Percentiles rank a stretch among this genome's conserved stretches.
Conservation (phyloP, 64 coral and sea anemone genomes). For the Platygyra sinensis region DNA sequence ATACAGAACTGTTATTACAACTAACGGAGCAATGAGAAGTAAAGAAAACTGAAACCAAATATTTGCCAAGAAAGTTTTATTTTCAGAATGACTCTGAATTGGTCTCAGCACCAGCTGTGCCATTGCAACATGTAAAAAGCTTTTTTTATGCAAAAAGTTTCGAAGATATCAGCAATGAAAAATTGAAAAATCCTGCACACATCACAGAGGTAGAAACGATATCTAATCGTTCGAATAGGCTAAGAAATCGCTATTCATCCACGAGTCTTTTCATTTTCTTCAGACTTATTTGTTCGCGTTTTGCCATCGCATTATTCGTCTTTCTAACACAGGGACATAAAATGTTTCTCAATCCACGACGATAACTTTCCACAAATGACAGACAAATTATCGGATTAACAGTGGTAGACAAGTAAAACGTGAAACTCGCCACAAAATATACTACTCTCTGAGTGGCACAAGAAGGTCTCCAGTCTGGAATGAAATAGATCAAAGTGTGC, state of each 20-base stretch:
- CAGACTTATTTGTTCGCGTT: not conserved
- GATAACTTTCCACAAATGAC: constrained; percentile 11
- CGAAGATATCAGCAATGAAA: no score
- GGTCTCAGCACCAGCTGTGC: not conserved
- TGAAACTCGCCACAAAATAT: not conserved
- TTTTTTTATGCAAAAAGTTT: no score
- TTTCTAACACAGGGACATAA: not conserved
- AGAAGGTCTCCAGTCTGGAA: not conserved
- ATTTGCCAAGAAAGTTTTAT: no score
- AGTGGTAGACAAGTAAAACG: not conserved
- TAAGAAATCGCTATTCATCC: not conserved
- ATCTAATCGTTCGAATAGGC: not conserved
- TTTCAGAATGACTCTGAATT: no score
- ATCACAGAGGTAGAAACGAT: not conserved
- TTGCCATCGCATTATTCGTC: not conserved
- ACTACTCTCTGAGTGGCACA: not conserved
- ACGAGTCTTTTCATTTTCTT: not conserved
- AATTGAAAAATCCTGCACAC: not conserved
- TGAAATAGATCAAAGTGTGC: not conserved
- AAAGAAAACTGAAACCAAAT: not conserved
- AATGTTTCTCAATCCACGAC: not conserved
- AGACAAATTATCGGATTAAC: constrained; percentile 9
- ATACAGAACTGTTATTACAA: not conserved
- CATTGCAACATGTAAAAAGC: no score
- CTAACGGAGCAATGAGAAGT: not conserved